Base-by-base conservation (phyloP, 2,888 invertebrate genomes). In the Eupithecia centaureata region DNA sequence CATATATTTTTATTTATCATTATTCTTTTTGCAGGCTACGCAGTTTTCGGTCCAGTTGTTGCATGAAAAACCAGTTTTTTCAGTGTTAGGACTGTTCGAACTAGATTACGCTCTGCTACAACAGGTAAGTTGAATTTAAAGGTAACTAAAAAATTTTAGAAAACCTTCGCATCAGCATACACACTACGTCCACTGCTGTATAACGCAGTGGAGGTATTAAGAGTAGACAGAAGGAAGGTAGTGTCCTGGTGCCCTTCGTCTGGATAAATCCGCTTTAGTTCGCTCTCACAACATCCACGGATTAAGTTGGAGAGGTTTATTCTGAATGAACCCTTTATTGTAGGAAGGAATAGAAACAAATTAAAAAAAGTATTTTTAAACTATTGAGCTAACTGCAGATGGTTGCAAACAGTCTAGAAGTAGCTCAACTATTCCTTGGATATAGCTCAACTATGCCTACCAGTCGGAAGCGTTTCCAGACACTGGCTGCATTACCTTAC, bases 21-120 rank as follows among this genome's bases (percentile, higher is more conserved):
- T 22, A 25, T 54, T 4, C 63, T 63, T 72, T 52, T 82, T 81
- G 5, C 73, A 89, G 90, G 87, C 88, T 13, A 78, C 86, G 77
- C 81, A 86, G 68, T 72, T 90, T 5, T 90, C 89, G 0, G 63
- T 86, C 65, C 90, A 90, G 76, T 74, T 84, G 38, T 38, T 89
- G 27, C 90, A 90, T 61, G 85, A 88, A 70, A 79, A 65, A 56
- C 88, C 86, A 2, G 66, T 70, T 54, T 86, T 89, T 65, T 82
- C 83, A 1, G 86, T 85, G 0, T 73, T 77, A 47, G 88, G 86
- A 12, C 72, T 89, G 10, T 83, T 81, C 65, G 74, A 80, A 28
- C 72, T 90, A 4, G 80, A 88, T 70, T 87, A 88, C 73, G 70
- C 77, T 25, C 73, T 86, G 38, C 70, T 88, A 62, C 74, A 85